Base-by-base conservation (phyloP, 2,113 vertebrate species). In the Gobio gobio region DNA sequence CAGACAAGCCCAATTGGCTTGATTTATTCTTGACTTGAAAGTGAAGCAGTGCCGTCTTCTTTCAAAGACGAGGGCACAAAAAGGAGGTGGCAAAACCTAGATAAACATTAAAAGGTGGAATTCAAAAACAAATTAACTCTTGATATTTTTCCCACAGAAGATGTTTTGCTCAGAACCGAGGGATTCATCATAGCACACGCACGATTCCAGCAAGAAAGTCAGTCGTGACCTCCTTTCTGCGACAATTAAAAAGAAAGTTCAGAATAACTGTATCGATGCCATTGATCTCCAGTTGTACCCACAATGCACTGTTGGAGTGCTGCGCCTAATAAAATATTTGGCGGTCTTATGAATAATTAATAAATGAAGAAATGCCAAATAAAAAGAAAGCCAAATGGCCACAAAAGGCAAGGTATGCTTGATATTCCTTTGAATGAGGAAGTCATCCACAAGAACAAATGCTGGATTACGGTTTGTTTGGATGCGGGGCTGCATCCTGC, bases 311-410 rank as follows among this genome's bases (percentile, higher is more conserved):
- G 68, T 29, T 75, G 56, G 54, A 77, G 20, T 29, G 13, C 51
- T 16, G 73, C 29, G 56, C n/a, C 92, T 93, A 89, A 95, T 93
- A 94, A 94, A 94, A 94, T 93, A 94, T 93, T 93, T 93, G 92
- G 93, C 91, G 92, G 90, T 89, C 93, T 95, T 91, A 94, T 94
- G 94, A 94, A 95, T 95, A 93, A 95, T 94, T 93, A 93, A 94
- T 94, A 91, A 93, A 89, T 93, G 91, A 93, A 89, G 36, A 78
- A 40, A 78, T 78, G 22, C 33, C 76, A 78, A 78, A 40, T 24
- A 56, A 78, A 78, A 78, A 78, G 90, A 89, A 93, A 94, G 92
- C 93, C 94, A 95, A 95, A 94, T 92, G 93, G 93, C 93, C 94
- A 92, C 93, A 78, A 66, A 79, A 87, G 78, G 59, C 43, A 40